Base-by-base conservation (phyloP, 2,888 invertebrate species). In the Acanthosepion lycidas region DNA sequence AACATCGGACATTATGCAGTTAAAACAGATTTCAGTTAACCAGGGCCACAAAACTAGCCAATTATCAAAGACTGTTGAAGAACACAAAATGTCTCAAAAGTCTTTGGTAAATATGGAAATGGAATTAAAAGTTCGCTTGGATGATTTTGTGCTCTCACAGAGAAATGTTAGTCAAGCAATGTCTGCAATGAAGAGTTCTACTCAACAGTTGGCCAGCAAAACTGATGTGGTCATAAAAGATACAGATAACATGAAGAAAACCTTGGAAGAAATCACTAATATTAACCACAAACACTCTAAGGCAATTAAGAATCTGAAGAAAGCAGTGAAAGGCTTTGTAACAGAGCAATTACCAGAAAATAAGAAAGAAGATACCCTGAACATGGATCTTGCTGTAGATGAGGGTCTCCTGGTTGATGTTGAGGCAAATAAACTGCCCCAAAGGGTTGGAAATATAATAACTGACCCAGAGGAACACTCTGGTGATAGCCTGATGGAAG, bases 401-500 rank as follows among this genome's bases (percentile, higher is more conserved):
- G 94, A 94, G 64, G 94, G 94, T 23, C 51, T 94, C 20, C 20
- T 94, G 48, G 94, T 94, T 59, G 94, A 94, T 42, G 95, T 96
- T 53, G 96, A 96, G 53, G 95, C 97, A 51, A 96, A 96, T 92
- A 95, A 96, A 18, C 96, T 97, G 0, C 95, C 97, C 33, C 95
- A 96, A 6, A 97, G 97, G 95, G 97, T 97, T 95, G 96, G 96
- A 93, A 49, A 93, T 49, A 28, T 93, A 93, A 51, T 53, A 33
- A 49, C 93, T 1, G 93, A 93, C 49, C 53, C 33, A 6, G 93
- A 93, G n/a, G 93, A 49, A 53, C 49, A 93, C 48, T 93, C 93
- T n/a, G 93, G 93, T 93, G 93, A 51, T 33, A 93, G 26, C 48
- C 5, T 33, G 8, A 18, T n/a, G n/a, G 93, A 93, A 93, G n/a